A percentile compares a stretch with the other conserved stretches of the same genome.
Conservation (phyloP, 2,888 invertebrate genomes). For the Tridacna gigas region DNA sequence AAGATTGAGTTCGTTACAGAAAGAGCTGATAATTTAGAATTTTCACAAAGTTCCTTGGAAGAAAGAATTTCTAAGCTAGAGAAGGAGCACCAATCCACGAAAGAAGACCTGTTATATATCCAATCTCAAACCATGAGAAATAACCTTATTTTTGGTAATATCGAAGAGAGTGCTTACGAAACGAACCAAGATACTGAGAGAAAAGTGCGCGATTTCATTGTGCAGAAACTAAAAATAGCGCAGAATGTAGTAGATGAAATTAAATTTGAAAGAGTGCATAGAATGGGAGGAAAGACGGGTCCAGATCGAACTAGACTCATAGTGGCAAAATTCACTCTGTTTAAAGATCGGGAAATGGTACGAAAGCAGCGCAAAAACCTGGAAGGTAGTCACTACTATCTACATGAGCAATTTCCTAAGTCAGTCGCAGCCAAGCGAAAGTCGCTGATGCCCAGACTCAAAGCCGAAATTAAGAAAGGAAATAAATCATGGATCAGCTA, state of each 20-base stretch:
- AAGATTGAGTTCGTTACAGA: slow-evolving; percentile 4
- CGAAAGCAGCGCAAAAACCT: slow-evolving; percentile 23
- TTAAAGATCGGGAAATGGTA: slow-evolving; percentile 41
- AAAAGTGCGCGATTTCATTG: slow-evolving; percentile 6
- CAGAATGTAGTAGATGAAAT: slow-evolving; percentile 11
- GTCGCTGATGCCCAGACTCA: slow-evolving; percentile 24
- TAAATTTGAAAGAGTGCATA: slow-evolving; percentile 35
- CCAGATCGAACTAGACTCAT: slow-evolving; percentile 29
- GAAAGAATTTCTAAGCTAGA: slow-evolving; percentile 19
- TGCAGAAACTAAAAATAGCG: slow-evolving; percentile 17
- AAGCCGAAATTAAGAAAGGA: slow-evolving; percentile 4
- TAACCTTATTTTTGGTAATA: slow-evolving; percentile 27
- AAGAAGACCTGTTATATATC: slow-evolving; percentile 26
- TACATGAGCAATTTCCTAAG: slow-evolving; percentile 48
- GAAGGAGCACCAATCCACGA: slow-evolving; percentile 7
- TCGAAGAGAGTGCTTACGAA: slow-evolving; percentile 27
- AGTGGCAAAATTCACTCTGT: slow-evolving; percentile 45
- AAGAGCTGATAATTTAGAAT: slow-evolving; percentile 16
- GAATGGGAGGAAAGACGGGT: slow-evolving; percentile 11
- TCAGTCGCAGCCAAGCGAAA: slow-evolving; percentile 22
- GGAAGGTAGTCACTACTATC: slow-evolving; percentile 10
- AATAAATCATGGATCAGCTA: slow-evolving; percentile 29
- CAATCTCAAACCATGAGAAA: slow-evolving; percentile 41
- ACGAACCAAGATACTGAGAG: slow-evolving; percentile 20
- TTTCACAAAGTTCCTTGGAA: not conserved